These are phyloP conservation scores for Tapera naevia DNA, from an alignment of 2,797 vertebrate species.

Conservation along the genomic window DNA sequence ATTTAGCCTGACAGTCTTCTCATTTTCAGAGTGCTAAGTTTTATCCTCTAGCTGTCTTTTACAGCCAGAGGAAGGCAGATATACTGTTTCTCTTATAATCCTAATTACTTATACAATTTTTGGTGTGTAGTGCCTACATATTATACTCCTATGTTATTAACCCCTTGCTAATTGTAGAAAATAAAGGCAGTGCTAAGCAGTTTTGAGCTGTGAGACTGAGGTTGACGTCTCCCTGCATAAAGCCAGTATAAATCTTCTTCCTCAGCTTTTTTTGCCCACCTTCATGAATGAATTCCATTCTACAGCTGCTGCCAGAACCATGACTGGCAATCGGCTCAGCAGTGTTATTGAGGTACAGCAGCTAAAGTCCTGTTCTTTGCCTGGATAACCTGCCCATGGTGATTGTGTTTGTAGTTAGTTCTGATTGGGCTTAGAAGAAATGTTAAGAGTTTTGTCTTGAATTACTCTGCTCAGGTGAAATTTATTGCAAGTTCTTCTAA, in stretches of 20 bases:
- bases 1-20: not conserved
- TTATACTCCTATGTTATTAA: not conserved
- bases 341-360: not conserved
- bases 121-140: not conserved
- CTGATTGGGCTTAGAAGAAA: not conserved
- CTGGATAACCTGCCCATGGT: not conserved
- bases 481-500: not conserved
- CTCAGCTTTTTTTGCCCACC: not conserved
- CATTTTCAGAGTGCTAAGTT: not conserved
- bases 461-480: not conserved
- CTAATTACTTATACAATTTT: not conserved
- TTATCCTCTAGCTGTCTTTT: not conserved
- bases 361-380: not conserved
- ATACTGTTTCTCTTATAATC: not conserved
- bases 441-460: not conserved
- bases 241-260: not conserved
- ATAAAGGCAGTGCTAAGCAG: not conserved
- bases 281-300: not conserved
- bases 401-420: not conserved
- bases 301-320: not conserved
- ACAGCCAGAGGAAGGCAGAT: not conserved
- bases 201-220: not conserved
- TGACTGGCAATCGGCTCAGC: not conserved
- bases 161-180: not conserved
- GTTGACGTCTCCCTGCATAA: not conserved